These are phyloP conservation scores for Diarsia rubi DNA, from an alignment of 2,888 invertebrate genomes.

Conservation along the genomic window DNA sequence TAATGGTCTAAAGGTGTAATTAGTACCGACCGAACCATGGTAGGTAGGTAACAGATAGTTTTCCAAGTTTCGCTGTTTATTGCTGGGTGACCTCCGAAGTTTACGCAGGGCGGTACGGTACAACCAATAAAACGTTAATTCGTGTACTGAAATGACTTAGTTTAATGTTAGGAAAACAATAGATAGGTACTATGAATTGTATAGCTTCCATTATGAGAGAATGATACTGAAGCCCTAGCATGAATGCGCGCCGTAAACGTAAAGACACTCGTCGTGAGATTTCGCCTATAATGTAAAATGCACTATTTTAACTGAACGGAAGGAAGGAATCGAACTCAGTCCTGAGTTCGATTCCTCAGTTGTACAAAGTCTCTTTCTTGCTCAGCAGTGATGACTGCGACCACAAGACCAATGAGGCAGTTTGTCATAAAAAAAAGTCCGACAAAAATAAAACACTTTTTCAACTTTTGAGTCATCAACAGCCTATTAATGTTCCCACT, in stretches of 20 bases:
- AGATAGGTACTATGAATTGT: constrained; percentile 15
- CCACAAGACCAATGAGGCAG: too few species aligned
- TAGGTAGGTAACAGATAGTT: constrained; percentile 36
- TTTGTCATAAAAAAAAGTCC: too few species aligned
- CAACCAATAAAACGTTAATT: constrained; percentile 56
- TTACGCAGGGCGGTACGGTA: constrained; percentile 41
- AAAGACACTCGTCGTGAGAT: not conserved
- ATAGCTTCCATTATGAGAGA: not conserved
- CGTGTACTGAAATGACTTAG: constrained; percentile 38
- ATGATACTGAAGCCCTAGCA: not conserved
- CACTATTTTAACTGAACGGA: too few species aligned
- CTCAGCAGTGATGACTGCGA: too few species aligned
- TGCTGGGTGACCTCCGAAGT: constrained; percentile 46
- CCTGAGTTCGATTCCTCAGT: too few species aligned
- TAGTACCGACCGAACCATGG: constrained; percentile 22
- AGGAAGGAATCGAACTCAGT: too few species aligned
- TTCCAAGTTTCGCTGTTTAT: constrained; percentile 43
- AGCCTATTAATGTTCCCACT: too few species aligned
- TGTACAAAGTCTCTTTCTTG: too few species aligned
- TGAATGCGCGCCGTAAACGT: not conserved
- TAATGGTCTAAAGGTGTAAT: constrained; percentile 42
- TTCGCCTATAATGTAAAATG: not conserved
- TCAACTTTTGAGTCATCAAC: too few species aligned
- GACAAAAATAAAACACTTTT: too few species aligned
- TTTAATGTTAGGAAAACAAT: constrained; percentile 50